These are phyloP conservation scores for Sphyrna mokarran DNA, from an alignment of 2,113 vertebrate genomes.

Conservation along the genomic window DNA sequence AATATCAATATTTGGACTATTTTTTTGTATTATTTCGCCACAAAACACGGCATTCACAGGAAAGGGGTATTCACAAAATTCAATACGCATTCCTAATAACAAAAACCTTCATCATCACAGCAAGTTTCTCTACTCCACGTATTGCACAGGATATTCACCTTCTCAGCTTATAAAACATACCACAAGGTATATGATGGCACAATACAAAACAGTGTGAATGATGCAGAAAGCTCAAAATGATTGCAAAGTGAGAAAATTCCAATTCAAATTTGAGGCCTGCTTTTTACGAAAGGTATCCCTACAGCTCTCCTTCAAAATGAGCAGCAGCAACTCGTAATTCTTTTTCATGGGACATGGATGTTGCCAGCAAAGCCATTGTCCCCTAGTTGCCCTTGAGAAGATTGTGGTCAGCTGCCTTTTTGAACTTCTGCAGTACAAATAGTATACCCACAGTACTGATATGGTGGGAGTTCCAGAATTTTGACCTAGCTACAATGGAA, in stretches of 20 bases:
- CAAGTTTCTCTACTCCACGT: not conserved
- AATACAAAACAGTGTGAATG: not conserved
- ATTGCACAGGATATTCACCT: not conserved
- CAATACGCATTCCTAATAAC: not conserved
- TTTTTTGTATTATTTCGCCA: not conserved
- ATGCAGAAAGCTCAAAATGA: not conserved
- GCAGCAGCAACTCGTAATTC: not conserved
- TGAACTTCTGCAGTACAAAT: no score
- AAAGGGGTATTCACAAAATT: not conserved
- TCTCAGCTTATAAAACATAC: not conserved
- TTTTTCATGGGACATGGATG: no score
- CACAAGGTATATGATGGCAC: no score
- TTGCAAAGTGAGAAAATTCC: not conserved
- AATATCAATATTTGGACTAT: not conserved
- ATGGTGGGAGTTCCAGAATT: no score
- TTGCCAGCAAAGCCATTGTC: no score
- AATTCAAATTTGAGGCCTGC: not conserved
- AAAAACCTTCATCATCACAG: not conserved
- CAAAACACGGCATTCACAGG: not conserved
- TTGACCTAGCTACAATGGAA: no score
- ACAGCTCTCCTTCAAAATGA: not conserved
- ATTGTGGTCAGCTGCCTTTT: no score
- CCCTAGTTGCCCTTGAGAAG: no score
- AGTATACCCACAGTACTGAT: no score
- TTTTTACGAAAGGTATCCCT: not conserved